phyloP scores from a whole-genome alignment of 2,888 invertebrate species.

The Xanthorhoe spadicearia region DNA sequence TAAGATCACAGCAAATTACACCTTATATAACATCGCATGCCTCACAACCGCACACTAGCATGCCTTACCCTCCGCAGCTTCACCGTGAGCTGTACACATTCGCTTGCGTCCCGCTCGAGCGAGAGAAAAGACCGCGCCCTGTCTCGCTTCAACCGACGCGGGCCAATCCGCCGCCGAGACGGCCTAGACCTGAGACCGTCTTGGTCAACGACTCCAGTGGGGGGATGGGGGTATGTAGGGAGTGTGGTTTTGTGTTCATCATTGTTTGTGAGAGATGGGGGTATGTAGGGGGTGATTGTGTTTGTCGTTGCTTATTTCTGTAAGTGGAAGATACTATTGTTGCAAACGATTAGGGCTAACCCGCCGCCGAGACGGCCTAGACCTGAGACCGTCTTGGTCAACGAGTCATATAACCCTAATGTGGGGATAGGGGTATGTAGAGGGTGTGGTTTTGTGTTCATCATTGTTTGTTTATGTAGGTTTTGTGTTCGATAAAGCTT shows the following conservation, averaged over 20 bases:
- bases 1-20: neutral
- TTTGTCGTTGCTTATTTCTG: neutral
- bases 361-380: conserved; percentile 46
- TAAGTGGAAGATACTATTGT: too few species aligned
- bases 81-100: conserved; percentile 73
- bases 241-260: neutral
- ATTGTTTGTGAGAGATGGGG: neutral
- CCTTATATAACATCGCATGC: neutral
- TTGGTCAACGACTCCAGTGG: conserved; percentile 64
- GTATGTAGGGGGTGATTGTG: neutral
- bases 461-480: neutral
- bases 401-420: conserved; percentile 60
- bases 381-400: conserved; percentile 65
- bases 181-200: conserved; percentile 62
- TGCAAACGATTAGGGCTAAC: conserved; percentile 53
- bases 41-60: conserved; percentile 2
- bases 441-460: neutral
- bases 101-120: conserved; percentile 52
- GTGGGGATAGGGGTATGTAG: conserved; percentile 47
- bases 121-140: conserved; percentile 49
- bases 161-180: conserved; percentile 44
- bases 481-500: too few species aligned
- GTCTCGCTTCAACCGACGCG: conserved; percentile 58
- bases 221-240: conserved; percentile 38
- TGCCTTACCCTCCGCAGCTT: conserved; percentile 57